Evolutionary conservation across 1,140 invertebrate species (phyloP).

Genomic region (Stegodyphus dumicola): DNA sequence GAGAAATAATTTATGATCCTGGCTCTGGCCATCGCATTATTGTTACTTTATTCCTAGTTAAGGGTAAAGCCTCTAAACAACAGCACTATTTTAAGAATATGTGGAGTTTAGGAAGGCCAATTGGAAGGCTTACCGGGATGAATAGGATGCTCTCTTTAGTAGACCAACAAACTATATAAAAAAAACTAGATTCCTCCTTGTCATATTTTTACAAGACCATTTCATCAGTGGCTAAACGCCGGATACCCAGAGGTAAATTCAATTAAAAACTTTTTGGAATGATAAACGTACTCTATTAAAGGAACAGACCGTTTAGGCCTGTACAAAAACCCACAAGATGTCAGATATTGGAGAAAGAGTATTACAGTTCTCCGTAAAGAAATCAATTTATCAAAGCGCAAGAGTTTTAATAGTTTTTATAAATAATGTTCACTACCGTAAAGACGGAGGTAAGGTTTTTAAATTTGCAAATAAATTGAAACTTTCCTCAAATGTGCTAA

Average conservation of each 20-base stretch:
- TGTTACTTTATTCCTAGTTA: neutral
- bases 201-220: neutral
- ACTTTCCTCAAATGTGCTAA: too few relatives aligned
- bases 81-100: neutral
- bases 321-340: neutral
- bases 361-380: too few relatives aligned
- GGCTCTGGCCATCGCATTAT: conserved; percentile 8
- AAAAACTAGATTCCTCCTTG: neutral
- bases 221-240: neutral
- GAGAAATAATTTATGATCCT: neutral
- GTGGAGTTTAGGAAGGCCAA: neutral
- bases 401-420: conserved; percentile 19
- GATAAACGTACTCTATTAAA: neutral
- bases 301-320: neutral
- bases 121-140: neutral
- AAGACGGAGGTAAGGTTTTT: too few relatives aligned
- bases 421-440: neutral
- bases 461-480: too few relatives aligned
- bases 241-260: conserved; percentile 4
- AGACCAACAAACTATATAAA: neutral
- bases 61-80: neutral
- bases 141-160: neutral
- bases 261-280: neutral
- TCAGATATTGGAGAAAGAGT: neutral
- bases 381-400: neutral